A percentile compares a stretch with the other conserved stretches of the same genome.
phyloP scores from a whole-genome alignment of 2,888 invertebrate genomes.

The Diarsia mendica region DNA sequence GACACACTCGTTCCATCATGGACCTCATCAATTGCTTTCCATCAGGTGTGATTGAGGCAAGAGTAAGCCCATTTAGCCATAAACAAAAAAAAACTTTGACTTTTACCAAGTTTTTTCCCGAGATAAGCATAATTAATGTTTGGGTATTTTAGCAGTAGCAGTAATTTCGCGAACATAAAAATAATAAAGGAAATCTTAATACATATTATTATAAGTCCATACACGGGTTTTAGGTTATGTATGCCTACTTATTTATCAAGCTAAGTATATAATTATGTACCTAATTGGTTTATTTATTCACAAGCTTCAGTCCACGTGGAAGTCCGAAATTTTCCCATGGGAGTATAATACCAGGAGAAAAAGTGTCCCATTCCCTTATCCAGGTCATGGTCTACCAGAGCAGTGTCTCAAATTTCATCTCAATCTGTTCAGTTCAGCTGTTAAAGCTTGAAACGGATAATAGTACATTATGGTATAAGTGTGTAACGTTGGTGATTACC shows the following conservation, averaged over 20 bases:
- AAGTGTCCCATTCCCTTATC: background rate
- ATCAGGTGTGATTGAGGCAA: too few species aligned
- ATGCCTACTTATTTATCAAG: background rate
- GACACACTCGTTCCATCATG: too few species aligned
- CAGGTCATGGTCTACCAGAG: too few species aligned
- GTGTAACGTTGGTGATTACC: too few species aligned
- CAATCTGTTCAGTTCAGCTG: background rate
- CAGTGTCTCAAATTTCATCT: too few species aligned
- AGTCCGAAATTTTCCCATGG: background rate
- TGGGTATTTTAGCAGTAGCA: background rate
- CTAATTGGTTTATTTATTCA: too few species aligned
- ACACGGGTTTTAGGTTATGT: background rate
- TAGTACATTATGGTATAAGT: too few species aligned
- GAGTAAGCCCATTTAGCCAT: too few species aligned
- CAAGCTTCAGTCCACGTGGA: background rate
- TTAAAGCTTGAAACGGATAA: background rate
- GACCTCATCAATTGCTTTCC: too few species aligned
- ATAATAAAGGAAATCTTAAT: too few species aligned
- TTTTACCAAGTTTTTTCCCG: background rate
- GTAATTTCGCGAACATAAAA: background rate
- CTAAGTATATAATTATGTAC: background rate
- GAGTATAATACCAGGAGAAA: background rate
- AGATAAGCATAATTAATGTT: background rate
- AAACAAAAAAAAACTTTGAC: background rate
- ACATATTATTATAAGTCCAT: background rate